Percentiles rank a stretch among this genome's conserved stretches.
phyloP scores from a whole-genome alignment of 2,113 vertebrate genomes.

The Notothenia rossii region DNA sequence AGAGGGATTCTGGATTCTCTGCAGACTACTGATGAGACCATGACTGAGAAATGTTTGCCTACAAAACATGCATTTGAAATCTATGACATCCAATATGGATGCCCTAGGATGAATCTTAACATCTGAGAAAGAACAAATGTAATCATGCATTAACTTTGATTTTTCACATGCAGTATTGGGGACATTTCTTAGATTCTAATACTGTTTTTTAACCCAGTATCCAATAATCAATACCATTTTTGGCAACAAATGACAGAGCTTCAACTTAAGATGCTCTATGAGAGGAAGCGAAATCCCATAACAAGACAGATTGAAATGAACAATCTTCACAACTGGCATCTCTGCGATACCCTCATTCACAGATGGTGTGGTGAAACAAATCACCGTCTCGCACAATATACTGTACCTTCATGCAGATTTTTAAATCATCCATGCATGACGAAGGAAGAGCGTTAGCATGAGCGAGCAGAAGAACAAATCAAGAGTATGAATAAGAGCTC shows the following conservation, averaged over 20 bases:
- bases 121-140: not conserved
- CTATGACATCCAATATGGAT: not conserved
- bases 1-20: not conserved
- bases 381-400: not conserved
- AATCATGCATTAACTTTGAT: not conserved
- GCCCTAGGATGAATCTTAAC: not conserved
- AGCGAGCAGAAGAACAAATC: slow-evolving; percentile 29
- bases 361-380: slow-evolving; percentile 38
- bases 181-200: not conserved
- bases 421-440: slow-evolving; percentile 39
- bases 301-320: slow-evolving; percentile 22
- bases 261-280: slow-evolving; percentile 8
- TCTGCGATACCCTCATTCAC: slow-evolving; percentile 11
- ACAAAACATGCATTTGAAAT: not conserved
- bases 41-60: not conserved
- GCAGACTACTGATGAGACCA: not conserved
- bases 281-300: slow-evolving; percentile 13
- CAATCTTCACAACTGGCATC: slow-evolving; percentile 25
- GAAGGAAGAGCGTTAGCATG: slow-evolving; percentile 15
- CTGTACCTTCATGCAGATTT: slow-evolving; percentile 23
- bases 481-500: slow-evolving; percentile 29
- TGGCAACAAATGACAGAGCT: slow-evolving; percentile 3
- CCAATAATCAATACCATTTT: slow-evolving; percentile 6
- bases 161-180: slow-evolving; percentile 1
- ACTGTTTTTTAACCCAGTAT: not conserved